phyloP scores from a whole-genome alignment of 2,888 invertebrate genomes.

The Ophraella communa region DNA sequence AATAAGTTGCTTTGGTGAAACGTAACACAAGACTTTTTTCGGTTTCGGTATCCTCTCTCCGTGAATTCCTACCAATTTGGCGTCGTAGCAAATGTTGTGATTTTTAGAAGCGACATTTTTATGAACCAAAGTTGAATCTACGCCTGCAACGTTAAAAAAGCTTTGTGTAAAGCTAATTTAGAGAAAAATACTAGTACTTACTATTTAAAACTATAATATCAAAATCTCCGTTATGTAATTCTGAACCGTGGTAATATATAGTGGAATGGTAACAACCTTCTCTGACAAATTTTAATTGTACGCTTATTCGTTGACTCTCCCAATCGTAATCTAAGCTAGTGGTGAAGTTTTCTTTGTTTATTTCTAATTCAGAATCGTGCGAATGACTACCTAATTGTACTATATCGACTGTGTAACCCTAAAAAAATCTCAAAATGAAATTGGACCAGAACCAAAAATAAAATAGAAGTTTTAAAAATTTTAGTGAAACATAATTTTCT shows the following conservation, averaged over 20 bases:
- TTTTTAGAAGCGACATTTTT: slow-evolving; percentile 86
- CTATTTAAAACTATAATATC: slow-evolving; percentile 90
- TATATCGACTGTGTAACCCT: slow-evolving; percentile 71
- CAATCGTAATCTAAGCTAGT: slow-evolving; percentile 77
- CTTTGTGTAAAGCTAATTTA: neutral
- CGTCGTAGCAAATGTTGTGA: slow-evolving; percentile 87
- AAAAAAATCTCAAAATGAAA: slow-evolving; percentile 37
- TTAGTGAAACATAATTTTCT: too few species aligned
- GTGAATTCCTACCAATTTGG: slow-evolving; percentile 71
- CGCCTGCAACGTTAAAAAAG: slow-evolving; percentile 58
- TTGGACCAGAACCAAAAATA: neutral
- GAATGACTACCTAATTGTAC: slow-evolving; percentile 65
- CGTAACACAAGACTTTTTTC: slow-evolving; percentile 87
- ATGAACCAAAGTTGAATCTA: slow-evolving; percentile 83
- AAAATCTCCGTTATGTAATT: slow-evolving; percentile 88
- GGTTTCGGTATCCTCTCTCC: slow-evolving; percentile 72
- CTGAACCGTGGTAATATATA: slow-evolving; percentile 75
- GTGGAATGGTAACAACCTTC: slow-evolving; percentile 84
- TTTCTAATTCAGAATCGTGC: slow-evolving; percentile 53
- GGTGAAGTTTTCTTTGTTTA: slow-evolving; percentile 62
- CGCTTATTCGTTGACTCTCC: slow-evolving; percentile 77
- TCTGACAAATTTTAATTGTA: slow-evolving; percentile 78
- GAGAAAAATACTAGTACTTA: slow-evolving; percentile 60
- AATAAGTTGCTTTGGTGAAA: slow-evolving; percentile 90
- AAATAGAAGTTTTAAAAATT: too few species aligned